These are phyloP conservation scores for Papilio aristodemus DNA, from an alignment of 1,140 invertebrate species.

Conservation along the genomic window DNA sequence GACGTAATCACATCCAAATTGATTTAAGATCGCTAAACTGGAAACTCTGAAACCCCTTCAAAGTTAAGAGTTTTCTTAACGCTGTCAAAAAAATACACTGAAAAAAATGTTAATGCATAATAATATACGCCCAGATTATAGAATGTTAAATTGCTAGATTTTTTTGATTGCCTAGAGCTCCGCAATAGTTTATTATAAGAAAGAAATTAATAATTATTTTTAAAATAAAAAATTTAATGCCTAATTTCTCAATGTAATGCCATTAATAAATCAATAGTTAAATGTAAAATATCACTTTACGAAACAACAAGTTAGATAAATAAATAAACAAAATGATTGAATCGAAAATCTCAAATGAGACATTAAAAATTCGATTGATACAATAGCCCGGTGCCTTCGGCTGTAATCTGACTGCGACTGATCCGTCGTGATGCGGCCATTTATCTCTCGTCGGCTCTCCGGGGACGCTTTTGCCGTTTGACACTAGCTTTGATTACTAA, in stretches of 20 bases:
- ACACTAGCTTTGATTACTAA: constrained; percentile 38
- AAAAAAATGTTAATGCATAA: too few relatives aligned
- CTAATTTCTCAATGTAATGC: too few relatives aligned
- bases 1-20: constrained; percentile 58
- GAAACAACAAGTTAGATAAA: not conserved
- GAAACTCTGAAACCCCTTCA: constrained; percentile 1
- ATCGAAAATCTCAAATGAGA: constrained; percentile 23
- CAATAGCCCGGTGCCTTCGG: constrained; percentile 8
- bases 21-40: constrained; percentile 49
- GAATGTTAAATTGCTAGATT: too few relatives aligned
- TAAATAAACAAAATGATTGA: not conserved
- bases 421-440: constrained; percentile 35
- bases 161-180: too few relatives aligned
- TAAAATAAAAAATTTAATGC: too few relatives aligned
- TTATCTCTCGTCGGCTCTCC: constrained; percentile 34
- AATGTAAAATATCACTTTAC: not conserved
- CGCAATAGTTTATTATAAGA: too few relatives aligned
- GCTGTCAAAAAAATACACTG: not conserved
- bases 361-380: constrained; percentile 25
- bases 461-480: constrained; percentile 36
- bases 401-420: constrained; percentile 18
- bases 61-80: not conserved
- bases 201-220: too few relatives aligned
- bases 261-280: not conserved
- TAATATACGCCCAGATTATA: too few relatives aligned